Percentiles rank a stretch among this genome's conserved stretches.
These are phyloP conservation scores for Leguminivora glycinivorella DNA, from an alignment of 1,140 invertebrate genomes.

Conservation along the genomic window DNA sequence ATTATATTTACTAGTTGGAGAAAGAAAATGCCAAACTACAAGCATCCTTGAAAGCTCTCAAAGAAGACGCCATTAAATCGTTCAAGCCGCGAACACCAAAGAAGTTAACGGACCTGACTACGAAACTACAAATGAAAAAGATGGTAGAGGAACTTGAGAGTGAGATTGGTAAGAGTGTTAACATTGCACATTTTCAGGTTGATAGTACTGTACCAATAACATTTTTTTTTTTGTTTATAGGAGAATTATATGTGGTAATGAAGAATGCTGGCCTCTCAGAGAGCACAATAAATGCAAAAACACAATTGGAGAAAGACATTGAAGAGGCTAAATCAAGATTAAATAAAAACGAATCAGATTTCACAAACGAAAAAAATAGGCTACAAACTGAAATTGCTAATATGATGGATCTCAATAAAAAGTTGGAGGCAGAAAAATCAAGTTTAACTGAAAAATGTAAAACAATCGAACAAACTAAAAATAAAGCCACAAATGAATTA, in stretches of 20 bases:
- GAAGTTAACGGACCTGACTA: constrained; percentile 84
- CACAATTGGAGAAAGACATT: constrained; percentile 71
- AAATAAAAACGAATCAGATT: constrained; percentile 71
- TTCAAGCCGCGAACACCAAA: constrained; percentile 84
- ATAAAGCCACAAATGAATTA: constrained; percentile 54
- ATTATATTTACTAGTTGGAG: constrained; percentile 72
- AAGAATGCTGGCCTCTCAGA: constrained; percentile 81
- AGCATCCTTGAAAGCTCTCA: constrained; percentile 81
- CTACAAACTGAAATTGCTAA: constrained; percentile 78
- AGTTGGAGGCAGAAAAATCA: constrained; percentile 72
- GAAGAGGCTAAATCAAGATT: constrained; percentile 76
- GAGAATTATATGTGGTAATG: constrained; percentile 82
- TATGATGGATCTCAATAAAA: constrained; percentile 72
- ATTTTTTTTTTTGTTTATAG: constrained; percentile 70
- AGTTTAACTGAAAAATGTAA: constrained; percentile 76
- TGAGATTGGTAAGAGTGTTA: constrained; percentile 82
- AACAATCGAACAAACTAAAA: constrained; percentile 67
- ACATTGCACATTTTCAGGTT: not conserved
- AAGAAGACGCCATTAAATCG: constrained; percentile 81
- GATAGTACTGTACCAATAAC: constrained; percentile 5
- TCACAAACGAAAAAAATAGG: constrained; percentile 77
- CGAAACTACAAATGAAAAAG: constrained; percentile 86
- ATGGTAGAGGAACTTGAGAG: constrained; percentile 89
- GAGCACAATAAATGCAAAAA: constrained; percentile 71
- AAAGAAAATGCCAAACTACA: constrained; percentile 81